Conservation (phyloP, 2,888 invertebrate genomes). For the Charanyca ferruginea region DNA sequence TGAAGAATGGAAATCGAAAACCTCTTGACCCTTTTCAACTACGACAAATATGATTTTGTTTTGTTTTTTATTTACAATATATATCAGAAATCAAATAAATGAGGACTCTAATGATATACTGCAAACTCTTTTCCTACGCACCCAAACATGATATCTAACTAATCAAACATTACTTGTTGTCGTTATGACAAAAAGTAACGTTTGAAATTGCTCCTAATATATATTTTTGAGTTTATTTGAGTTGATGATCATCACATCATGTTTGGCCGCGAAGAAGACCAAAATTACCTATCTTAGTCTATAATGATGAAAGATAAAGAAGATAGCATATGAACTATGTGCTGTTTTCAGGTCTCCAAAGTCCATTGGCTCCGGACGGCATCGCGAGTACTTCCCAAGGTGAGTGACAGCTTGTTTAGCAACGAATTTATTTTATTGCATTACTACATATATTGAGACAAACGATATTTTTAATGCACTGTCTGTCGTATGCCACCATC, state of each 20-base stretch:
- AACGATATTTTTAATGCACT: slow-evolving; percentile 91
- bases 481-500: slow-evolving; percentile 92
- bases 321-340: slow-evolving; percentile 67
- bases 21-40: neutral
- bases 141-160: neutral
- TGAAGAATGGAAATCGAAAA: neutral
- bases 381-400: slow-evolving; percentile 97
- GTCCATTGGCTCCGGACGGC: slow-evolving; percentile 93
- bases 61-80: neutral
- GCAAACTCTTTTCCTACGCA: neutral
- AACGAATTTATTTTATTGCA: slow-evolving; percentile 90
- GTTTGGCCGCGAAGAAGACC: neutral
- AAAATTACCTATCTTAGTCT: neutral
- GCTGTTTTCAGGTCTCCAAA: slow-evolving; percentile 91
- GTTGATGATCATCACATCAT: neutral
- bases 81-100: neutral
- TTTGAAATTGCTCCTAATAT: too few species aligned
- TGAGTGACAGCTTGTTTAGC: slow-evolving; percentile 92
- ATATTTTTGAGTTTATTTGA: neutral
- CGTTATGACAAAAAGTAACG: too few species aligned
- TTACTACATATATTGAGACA: slow-evolving; percentile 90
- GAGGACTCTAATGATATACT: neutral
- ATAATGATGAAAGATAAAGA: slow-evolving; percentile 14
- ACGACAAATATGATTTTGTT: neutral
- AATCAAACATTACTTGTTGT: neutral